A percentile compares a stretch with the other conserved stretches of the same genome.
Evolutionary conservation across 2,797 vertebrate genomes (phyloP).

Genomic region (Naso thynnoides): DNA sequence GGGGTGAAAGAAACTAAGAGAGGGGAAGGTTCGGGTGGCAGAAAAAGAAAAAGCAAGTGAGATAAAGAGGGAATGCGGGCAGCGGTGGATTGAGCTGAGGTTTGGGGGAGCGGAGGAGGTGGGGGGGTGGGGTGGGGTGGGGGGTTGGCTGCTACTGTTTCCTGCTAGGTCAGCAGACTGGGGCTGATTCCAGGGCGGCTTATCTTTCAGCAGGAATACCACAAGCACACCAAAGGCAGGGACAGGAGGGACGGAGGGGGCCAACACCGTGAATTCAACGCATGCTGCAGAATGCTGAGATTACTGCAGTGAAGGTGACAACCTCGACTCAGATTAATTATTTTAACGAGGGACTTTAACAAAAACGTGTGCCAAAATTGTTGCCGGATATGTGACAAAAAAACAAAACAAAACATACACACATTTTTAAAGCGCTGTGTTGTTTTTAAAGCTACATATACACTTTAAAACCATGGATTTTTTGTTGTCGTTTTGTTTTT

Average conservation of each 20-base stretch:
- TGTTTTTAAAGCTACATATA: background rate
- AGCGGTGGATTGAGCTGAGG: conserved; percentile 13
- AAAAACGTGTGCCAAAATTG: background rate
- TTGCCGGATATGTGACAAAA: background rate
- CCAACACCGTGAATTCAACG: conserved; percentile 21
- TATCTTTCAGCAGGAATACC: conserved; percentile 75
- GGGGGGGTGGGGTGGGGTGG: background rate
- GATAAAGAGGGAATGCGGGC: conserved; percentile 36
- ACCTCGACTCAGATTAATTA: background rate
- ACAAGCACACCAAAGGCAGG: conserved; percentile 48
- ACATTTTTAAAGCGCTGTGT: background rate
- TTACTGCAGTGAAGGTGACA: conserved; percentile 14
- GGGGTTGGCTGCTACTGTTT: conserved; percentile 52
- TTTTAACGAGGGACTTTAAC: background rate
- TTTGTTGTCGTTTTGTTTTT: no score
- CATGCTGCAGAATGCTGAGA: conserved; percentile 18
- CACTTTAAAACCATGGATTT: background rate
- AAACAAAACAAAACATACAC: no score
- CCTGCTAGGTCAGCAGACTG: conserved; percentile 73
- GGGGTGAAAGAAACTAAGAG: conserved; percentile 48
- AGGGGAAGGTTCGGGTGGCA: conserved; percentile 31
- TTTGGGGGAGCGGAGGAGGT: background rate
- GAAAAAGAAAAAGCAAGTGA: conserved; percentile 35
- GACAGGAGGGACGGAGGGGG: conserved; percentile 30
- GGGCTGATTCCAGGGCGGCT: conserved; percentile 64